A percentile compares a stretch with the other conserved stretches of the same genome.
These are phyloP conservation scores for Phalacrocorax aristotelis DNA, from an alignment of 2,113 vertebrate species.

Conservation along the genomic window DNA sequence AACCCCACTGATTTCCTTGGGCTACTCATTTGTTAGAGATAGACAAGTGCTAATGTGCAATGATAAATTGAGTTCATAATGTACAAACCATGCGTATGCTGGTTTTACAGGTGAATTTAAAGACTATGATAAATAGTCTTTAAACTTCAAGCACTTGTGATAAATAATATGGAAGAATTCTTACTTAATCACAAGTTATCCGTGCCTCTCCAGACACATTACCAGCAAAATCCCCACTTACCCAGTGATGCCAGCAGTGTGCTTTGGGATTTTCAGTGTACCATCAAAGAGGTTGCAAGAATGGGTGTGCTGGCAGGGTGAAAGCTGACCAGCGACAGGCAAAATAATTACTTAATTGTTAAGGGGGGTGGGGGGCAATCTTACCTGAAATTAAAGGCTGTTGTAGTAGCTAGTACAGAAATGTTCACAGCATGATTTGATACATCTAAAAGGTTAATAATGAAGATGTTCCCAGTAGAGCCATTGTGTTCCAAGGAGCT, in stretches of 20 bases:
- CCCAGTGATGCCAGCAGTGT: not conserved
- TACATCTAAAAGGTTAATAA: not conserved
- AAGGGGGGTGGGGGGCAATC: too few relatives aligned
- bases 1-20: not conserved
- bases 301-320: not conserved
- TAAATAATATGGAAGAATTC: not conserved
- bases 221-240: rapidly evolving
- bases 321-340: not conserved
- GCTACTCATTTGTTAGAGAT: not conserved
- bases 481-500: not conserved
- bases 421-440: not conserved
- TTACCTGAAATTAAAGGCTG: not conserved
- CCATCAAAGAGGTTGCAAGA: not conserved
- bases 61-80: not conserved
- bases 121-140: too few relatives aligned
- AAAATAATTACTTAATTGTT: not conserved
- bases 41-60: not conserved
- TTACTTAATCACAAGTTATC: not conserved
- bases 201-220: rapidly evolving
- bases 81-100: not conserved
- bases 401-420: not conserved
- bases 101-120: not conserved
- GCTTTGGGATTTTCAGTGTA: not conserved
- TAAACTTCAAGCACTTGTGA: too few relatives aligned
- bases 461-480: not conserved